Evolutionary conservation across 92 coral and sea anemone species (phyloP).

Genomic region (Epizoanthus illoricatus): DNA sequence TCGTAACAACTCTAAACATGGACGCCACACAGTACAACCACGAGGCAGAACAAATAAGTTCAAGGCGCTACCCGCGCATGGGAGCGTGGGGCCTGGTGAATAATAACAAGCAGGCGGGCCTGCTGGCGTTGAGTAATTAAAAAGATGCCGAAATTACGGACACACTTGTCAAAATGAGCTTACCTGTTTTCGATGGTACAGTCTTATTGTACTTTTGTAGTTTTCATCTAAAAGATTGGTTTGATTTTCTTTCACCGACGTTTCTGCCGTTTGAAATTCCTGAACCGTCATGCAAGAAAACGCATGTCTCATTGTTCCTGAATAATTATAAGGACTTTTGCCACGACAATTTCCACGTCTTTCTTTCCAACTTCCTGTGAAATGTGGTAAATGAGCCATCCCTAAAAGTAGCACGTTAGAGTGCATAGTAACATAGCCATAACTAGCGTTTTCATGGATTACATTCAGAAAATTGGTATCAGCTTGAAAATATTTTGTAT

Average conservation of each 20-base stretch:
- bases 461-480: not conserved
- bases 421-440: not conserved
- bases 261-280: not conserved
- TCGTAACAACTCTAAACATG: not conserved
- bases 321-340: not conserved
- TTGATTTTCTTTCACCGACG: not conserved
- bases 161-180: not conserved
- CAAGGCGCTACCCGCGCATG: no score
- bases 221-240: not conserved
- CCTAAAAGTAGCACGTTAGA: not conserved
- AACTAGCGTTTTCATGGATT: not conserved
- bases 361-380: not conserved
- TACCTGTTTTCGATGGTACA: constrained; percentile 12
- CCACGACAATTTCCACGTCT: not conserved
- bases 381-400: not conserved
- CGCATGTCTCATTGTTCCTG: not conserved
- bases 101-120: no score
- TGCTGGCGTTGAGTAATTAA: no score
- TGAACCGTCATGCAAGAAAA: not conserved
- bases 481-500: not conserved
- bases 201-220: not conserved
- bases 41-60: no score
- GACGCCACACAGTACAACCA: no score
- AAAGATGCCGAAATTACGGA: not conserved
- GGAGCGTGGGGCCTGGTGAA: no score